Evolutionary conservation across 2,797 vertebrate genomes (phyloP).

Genomic region (Ispidina lecontei): DNA sequence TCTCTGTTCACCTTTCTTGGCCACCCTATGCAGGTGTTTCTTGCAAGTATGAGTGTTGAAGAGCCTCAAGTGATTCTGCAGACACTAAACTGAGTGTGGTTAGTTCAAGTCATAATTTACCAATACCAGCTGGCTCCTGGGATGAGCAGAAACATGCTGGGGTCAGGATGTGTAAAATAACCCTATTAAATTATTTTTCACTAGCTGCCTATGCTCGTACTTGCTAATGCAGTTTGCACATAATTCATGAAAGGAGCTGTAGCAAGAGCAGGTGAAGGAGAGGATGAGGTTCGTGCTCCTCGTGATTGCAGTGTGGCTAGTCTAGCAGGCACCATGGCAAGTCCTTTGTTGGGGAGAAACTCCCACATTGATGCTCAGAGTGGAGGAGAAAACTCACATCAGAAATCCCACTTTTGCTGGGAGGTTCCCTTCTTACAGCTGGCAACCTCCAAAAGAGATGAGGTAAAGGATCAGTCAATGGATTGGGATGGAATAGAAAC

Average conservation of each 20-base stretch:
- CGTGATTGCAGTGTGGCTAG: neutral
- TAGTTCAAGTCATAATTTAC: conserved; percentile 31
- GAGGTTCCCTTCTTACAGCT: neutral
- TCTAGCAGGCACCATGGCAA: neutral
- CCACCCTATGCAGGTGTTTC: neutral
- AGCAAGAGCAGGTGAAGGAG: neutral
- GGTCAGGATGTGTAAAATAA: conserved; percentile 29
- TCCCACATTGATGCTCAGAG: neutral
- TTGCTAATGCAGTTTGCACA: neutral
- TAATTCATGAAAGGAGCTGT: neutral
- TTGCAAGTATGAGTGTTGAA: neutral
- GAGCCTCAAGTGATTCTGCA: conserved; percentile 30
- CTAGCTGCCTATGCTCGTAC: neutral
- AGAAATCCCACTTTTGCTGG: neutral
- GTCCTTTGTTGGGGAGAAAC: neutral
- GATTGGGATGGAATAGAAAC: neutral
- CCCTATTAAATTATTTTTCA: neutral
- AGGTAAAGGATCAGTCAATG: neutral
- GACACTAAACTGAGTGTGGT: conserved; percentile 14
- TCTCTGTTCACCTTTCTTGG: neutral
- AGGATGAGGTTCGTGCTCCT: neutral
- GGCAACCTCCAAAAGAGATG: neutral
- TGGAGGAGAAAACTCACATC: neutral
- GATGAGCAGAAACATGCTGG: conserved; percentile 49
- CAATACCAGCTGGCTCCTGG: conserved; percentile 25